Evolutionary conservation across 1,140 invertebrate genomes (phyloP).

Genomic region (Halesus radiatus): DNA sequence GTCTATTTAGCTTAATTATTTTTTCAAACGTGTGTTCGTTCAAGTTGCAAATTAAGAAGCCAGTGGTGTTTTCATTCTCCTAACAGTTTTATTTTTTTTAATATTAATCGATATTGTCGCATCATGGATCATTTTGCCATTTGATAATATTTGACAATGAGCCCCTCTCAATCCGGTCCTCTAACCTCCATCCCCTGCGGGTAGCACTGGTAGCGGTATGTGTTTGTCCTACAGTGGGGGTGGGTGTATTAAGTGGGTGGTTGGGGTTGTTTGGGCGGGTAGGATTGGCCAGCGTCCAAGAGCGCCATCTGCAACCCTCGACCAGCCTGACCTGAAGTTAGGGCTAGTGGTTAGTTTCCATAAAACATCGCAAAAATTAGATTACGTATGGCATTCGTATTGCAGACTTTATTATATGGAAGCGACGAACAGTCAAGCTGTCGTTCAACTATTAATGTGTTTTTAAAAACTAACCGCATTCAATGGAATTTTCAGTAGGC

Average conservation of each 20-base stretch:
- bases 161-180: neutral
- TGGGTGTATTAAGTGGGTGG: neutral
- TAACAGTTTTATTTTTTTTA: no score
- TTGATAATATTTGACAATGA: no score
- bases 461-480: no score
- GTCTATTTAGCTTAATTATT: no score
- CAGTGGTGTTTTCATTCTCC: no score
- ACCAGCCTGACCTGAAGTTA: slow-evolving; percentile 31
- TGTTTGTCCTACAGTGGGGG: neutral
- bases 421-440: neutral
- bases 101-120: no score
- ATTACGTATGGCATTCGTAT: neutral
- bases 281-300: slow-evolving; percentile 24
- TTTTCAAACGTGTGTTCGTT: no score
- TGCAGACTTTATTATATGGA: neutral
- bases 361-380: slow-evolving; percentile 37
- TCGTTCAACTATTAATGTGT: no score
- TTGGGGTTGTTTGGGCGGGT: neutral
- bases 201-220: no score
- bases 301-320: slow-evolving; percentile 30
- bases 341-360: slow-evolving; percentile 27
- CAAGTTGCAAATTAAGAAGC: no score
- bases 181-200: neutral
- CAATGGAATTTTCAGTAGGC: no score
- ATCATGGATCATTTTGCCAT: no score